Conservation (phyloP, 1,140 invertebrate species). For the Coenobita brevimanus region DNA sequence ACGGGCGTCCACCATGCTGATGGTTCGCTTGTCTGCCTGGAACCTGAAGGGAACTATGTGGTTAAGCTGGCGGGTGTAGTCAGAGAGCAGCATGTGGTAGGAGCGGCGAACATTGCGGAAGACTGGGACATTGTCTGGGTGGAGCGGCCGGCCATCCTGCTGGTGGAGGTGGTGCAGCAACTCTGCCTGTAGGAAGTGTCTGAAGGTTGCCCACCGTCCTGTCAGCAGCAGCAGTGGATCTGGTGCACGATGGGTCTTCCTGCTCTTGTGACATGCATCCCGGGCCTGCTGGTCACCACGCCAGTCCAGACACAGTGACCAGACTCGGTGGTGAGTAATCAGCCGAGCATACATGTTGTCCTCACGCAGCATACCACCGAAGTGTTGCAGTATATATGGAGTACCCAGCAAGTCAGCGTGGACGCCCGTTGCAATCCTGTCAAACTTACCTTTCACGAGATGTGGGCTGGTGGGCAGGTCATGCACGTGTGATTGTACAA, state of each 20-base stretch:
- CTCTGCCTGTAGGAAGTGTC: conserved; percentile 57
- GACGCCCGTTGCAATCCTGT: conserved; percentile 52
- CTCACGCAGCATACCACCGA: conserved; percentile 14
- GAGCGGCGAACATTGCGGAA: conserved; percentile 35
- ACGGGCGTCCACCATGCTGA: conserved; percentile 59
- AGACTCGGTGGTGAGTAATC: conserved; percentile 52
- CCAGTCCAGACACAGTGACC: conserved; percentile 58
- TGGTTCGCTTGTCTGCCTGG: conserved; percentile 37
- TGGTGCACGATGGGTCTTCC: conserved; percentile 31
- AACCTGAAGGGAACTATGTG: conserved; percentile 55
- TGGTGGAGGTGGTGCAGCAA: conserved; percentile 45
- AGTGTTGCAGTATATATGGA: conserved; percentile 43
- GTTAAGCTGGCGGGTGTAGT: conserved; percentile 55
- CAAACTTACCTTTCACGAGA: conserved; percentile 28
- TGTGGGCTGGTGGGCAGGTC: not conserved
- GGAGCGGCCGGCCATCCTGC: conserved; percentile 41
- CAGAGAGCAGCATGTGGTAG: conserved; percentile 39
- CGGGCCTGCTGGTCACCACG: conserved; percentile 43
- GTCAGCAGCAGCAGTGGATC: conserved; percentile 41
- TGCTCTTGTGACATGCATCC: conserved; percentile 36
- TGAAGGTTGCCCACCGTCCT: conserved; percentile 51
- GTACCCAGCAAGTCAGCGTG: conserved; percentile 54
- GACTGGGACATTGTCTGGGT: conserved; percentile 22
- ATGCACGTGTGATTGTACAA: conserved; percentile 30
- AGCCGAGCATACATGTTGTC: conserved; percentile 52